These are phyloP conservation scores for Agonopterix alstromeriana DNA, from an alignment of 2,888 invertebrate species.

Conservation along the genomic window DNA sequence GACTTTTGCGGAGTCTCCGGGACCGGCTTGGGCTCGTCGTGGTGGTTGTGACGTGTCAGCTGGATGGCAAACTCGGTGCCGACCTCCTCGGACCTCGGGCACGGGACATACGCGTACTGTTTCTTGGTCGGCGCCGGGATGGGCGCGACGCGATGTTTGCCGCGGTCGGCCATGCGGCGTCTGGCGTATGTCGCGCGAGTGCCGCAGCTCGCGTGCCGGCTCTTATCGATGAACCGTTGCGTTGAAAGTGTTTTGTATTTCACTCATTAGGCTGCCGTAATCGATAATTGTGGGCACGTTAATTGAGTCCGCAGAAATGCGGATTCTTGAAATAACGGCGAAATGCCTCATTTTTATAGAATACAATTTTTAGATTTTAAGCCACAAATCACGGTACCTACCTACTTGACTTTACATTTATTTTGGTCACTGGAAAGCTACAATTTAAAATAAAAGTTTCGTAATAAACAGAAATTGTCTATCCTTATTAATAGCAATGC, in stretches of 20 bases:
- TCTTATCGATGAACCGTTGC: constrained; percentile 30
- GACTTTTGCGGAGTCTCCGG: constrained; percentile 49
- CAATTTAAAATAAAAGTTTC: no score
- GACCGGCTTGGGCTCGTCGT: constrained; percentile 28
- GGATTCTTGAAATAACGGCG: not conserved
- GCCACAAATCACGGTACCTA: no score
- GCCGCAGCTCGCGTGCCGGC: constrained; percentile 26
- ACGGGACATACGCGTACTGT: constrained; percentile 70
- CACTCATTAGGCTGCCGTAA: not conserved
- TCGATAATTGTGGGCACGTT: not conserved
- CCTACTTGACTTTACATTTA: no score
- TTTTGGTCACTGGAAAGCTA: no score
- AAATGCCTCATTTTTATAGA: no score
- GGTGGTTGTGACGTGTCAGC: constrained; percentile 35
- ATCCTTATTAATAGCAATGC: no score
- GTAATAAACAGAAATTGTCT: no score
- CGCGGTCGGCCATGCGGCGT: constrained; percentile 73
- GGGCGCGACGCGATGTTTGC: constrained; percentile 71
- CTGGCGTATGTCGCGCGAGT: constrained; percentile 37
- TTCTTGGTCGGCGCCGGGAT: constrained; percentile 62
- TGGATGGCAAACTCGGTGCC: constrained; percentile 66
- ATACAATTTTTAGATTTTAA: no score
- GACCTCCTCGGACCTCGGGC: constrained; percentile 71
- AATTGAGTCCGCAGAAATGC: not conserved
- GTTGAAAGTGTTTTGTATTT: constrained; percentile 1